Evolutionary conservation across 2,797 vertebrate genomes (phyloP), one percentile per base, ranked within the genome.

Genomic region (Synaphobranchus kaupii): DNA sequence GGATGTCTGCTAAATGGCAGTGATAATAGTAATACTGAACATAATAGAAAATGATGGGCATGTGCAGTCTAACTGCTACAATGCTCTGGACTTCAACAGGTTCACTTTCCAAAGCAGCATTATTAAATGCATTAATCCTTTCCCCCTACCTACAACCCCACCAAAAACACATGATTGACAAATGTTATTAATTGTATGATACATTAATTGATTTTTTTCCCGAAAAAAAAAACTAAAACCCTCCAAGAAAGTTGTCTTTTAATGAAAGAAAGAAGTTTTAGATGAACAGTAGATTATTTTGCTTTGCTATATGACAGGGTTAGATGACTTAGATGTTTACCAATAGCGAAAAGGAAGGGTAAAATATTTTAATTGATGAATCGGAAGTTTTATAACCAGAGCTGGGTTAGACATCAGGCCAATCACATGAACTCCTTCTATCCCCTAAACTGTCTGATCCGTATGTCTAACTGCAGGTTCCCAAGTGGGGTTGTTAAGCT

Each of bases 401-500:
- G n/a, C 9, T 2, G n/a, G 10, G 68, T 28, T 12, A 28, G 10
- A n/a, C n/a, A n/a, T n/a, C n/a, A n/a, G n/a, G n/a, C 4, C 25
- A 68, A 28, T 4, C 10, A 13, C 9, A 31, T 9, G 2, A 71
- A 34, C 3, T 8, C 63, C 25, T 28, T 9, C 25, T 71, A 28
- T 71, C 68, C 68, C 10, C n/a, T 31, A 71, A 31, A 58, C 50
- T 52, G 17, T 28, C 68, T 13, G 28, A 66, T 7, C n/a, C 5
- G 58, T 60, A 2, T 25, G 9, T n/a, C 63, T 28, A 5, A 68
- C 5, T 28, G 68, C 28, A 71, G 28, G 28, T 71, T 31, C 28
- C 68, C 68, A 31, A 71, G 68, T 71, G 68, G 48, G 76, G 58
- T 60, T 86, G 76, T 81, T 86, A 82, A 83, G 86, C 25, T 17